phyloP scores from a whole-genome alignment of 2,113 vertebrate species.

The Pipra filicauda region DNA sequence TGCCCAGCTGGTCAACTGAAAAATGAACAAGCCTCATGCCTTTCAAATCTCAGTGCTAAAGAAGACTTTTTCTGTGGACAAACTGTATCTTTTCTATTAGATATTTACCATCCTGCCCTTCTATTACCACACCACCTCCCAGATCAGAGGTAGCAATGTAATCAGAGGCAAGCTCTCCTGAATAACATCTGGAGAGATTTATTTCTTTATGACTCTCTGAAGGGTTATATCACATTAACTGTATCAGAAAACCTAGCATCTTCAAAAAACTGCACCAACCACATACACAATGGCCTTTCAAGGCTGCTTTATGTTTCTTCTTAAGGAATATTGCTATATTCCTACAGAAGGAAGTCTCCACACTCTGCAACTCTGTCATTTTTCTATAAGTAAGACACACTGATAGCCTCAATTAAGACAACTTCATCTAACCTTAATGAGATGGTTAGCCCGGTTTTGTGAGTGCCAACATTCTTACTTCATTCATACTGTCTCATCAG shows the following conservation, averaged over 20 bases:
- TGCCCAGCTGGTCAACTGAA: neutral
- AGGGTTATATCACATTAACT: neutral
- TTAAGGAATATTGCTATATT: neutral
- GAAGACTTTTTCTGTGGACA: neutral
- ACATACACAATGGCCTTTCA: neutral
- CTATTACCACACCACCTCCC: neutral
- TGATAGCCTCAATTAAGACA: neutral
- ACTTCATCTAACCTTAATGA: neutral
- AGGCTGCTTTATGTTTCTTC: neutral
- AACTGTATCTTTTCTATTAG: neutral
- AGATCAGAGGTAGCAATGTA: neutral
- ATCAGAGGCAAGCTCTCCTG: neutral
- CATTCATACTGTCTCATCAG: neutral
- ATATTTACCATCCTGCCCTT: neutral
- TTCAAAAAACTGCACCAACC: neutral
- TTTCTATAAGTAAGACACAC: neutral
- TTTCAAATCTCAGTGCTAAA: neutral
- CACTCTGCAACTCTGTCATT: neutral
- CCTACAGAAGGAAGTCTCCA: neutral
- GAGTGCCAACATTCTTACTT: neutral
- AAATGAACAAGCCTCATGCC: neutral
- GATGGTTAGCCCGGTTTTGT: accelerated
- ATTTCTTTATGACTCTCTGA: neutral
- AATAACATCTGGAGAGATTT: neutral
- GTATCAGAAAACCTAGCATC: neutral